These are phyloP conservation scores for Syritta pipiens DNA, from an alignment of 2,888 invertebrate species.

Conservation along the genomic window DNA sequence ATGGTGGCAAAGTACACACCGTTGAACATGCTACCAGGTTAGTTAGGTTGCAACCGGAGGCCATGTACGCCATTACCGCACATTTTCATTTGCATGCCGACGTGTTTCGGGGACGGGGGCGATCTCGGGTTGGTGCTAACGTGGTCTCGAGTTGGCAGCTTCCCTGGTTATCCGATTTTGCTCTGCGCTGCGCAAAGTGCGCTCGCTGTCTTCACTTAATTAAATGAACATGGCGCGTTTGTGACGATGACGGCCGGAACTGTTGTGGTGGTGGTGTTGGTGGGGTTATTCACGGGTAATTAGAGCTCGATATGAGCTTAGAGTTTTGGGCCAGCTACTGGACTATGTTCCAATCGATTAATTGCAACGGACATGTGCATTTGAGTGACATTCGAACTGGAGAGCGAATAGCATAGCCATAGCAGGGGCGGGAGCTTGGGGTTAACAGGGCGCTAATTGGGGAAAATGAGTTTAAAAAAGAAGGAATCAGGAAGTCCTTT, in stretches of 20 bases:
- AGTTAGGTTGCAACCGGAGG: constrained; percentile 64
- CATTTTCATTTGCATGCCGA: constrained; percentile 66
- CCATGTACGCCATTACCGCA: constrained; percentile 67
- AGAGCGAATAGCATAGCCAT: too few relatives aligned
- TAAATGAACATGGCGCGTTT: constrained; percentile 62
- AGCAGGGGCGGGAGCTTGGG: too few relatives aligned
- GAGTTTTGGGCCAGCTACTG: constrained; percentile 36
- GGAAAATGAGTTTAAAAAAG: too few relatives aligned
- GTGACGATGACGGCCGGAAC: constrained; percentile 33
- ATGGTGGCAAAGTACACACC: constrained; percentile 66
- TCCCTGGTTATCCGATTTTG: constrained; percentile 47
- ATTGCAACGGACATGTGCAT: constrained; percentile 12
- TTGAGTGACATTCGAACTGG: too few relatives aligned
- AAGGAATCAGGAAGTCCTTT: too few relatives aligned
- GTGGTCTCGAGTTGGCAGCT: constrained; percentile 23
- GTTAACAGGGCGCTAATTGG: too few relatives aligned
- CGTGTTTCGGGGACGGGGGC: constrained; percentile 1
- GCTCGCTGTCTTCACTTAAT: constrained; percentile 64
- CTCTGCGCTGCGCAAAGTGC: constrained; percentile 37
- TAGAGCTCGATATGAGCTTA: constrained; percentile 50
- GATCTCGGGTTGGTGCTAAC: background rate
- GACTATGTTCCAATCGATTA: constrained; percentile 49
- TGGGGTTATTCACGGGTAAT: constrained; percentile 31
- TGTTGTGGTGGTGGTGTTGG: constrained; percentile 3
- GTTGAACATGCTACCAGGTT: constrained; percentile 67